phyloP scores from a whole-genome alignment of 2,797 vertebrate species.

The Gambusia yucatana region DNA sequence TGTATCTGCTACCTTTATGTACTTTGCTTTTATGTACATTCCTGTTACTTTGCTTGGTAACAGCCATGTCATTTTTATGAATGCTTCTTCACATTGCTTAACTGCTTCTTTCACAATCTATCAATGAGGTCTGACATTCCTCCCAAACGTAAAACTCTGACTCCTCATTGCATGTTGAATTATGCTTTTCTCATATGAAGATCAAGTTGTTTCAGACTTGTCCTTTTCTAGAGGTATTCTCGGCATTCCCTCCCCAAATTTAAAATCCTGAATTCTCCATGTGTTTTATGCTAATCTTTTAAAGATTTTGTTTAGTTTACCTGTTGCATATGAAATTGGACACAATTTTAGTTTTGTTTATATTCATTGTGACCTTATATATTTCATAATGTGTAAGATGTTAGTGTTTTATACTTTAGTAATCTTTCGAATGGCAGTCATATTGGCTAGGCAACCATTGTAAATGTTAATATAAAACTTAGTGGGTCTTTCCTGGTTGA shows the following conservation, averaged over 20 bases:
- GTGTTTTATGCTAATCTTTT: neutral
- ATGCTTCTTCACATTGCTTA: neutral
- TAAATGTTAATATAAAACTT: neutral
- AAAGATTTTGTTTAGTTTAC: neutral
- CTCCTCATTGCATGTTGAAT: neutral
- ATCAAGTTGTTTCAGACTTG: neutral
- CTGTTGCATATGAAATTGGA: neutral
- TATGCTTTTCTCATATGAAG: neutral
- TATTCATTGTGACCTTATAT: neutral
- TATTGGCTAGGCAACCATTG: neutral
- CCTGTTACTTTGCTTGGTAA: neutral
- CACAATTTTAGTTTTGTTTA: neutral
- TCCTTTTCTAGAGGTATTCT: neutral
- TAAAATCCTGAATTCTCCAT: neutral
- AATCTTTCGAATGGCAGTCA: neutral
- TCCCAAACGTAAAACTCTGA: neutral
- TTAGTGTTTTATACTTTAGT: neutral
- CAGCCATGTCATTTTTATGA: neutral
- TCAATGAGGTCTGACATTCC: neutral
- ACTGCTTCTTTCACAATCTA: neutral
- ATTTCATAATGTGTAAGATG: neutral
- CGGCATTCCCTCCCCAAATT: neutral
- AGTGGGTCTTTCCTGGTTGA: neutral
- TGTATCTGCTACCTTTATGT: neutral
- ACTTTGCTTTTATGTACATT: too few relatives aligned